Evolutionary conservation across 1,140 invertebrate species (phyloP).

Genomic region (Tyrophagus putrescentiae): DNA sequence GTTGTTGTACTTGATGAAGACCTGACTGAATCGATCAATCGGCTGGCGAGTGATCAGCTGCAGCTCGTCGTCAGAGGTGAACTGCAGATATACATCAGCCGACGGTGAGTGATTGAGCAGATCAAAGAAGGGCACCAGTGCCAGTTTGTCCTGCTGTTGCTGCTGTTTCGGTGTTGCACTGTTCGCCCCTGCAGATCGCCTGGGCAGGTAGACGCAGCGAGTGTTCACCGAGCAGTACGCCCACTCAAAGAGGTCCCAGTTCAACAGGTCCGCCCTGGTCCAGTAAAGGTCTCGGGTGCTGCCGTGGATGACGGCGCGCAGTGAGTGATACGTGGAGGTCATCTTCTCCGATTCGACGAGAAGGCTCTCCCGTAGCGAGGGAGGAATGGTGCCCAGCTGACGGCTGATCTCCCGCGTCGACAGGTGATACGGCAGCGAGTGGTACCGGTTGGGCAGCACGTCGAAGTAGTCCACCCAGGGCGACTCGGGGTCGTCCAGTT

Average conservation of each 20-base stretch:
- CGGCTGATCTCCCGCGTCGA: not conserved
- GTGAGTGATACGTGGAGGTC: slow-evolving; percentile 21
- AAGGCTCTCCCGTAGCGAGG: slow-evolving; percentile 33
- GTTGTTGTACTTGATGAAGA: slow-evolving; percentile 59
- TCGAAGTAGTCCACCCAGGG: slow-evolving; percentile 41
- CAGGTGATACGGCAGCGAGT: not conserved
- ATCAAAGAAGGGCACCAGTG: slow-evolving; percentile 59
- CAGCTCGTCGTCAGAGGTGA: not conserved
- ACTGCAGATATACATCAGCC: slow-evolving; percentile 32
- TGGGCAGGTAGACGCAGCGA: slow-evolving; percentile 44
- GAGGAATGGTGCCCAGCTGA: slow-evolving; percentile 22
- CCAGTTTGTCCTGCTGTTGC: slow-evolving; percentile 40
- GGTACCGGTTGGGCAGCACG: slow-evolving; percentile 38
- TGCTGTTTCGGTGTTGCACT: slow-evolving; percentile 10
- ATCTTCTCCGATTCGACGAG: slow-evolving; percentile 36
- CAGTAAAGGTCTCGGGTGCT: slow-evolving; percentile 19
- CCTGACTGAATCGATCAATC: slow-evolving; percentile 38
- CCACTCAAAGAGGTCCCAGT: slow-evolving; percentile 31
- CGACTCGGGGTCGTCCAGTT: slow-evolving; percentile 30
- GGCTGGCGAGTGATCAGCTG: slow-evolving; percentile 9
- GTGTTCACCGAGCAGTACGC: slow-evolving; percentile 61
- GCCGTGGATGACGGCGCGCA: not conserved
- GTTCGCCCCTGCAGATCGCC: slow-evolving; percentile 15
- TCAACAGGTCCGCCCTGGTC: slow-evolving; percentile 22
- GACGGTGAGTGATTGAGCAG: slow-evolving; percentile 53